These are phyloP conservation scores for Periophthalmus magnuspinnatus DNA, from an alignment of 2,797 vertebrate genomes.

Conservation along the genomic window DNA sequence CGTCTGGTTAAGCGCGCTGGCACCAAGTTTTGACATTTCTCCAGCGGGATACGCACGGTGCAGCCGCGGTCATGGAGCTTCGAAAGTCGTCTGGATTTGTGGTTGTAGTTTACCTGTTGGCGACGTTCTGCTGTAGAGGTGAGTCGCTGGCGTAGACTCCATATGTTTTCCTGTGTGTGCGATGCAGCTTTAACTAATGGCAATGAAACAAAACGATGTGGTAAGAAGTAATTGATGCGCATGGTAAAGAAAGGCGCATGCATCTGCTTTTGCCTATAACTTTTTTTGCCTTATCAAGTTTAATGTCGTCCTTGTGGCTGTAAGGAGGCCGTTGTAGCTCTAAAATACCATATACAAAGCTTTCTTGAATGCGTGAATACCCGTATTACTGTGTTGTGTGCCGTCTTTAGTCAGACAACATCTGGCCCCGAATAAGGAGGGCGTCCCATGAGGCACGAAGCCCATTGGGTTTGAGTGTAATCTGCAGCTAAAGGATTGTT, in stretches of 20 bases:
- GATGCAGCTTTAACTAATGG: background rate
- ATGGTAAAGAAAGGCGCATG: background rate
- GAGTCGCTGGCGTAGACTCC: constrained; percentile 39
- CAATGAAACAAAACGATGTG: background rate
- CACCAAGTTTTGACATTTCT: constrained; percentile 54
- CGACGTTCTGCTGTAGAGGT: constrained; percentile 76
- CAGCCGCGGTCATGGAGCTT: constrained; percentile 52
- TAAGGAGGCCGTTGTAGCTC: background rate
- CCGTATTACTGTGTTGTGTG: background rate
- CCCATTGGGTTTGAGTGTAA: constrained; percentile 41
- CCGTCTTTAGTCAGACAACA: constrained; percentile 40
- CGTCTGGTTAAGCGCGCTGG: constrained; percentile 23
- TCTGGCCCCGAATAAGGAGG: constrained; percentile 49
- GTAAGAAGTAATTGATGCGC: no score
- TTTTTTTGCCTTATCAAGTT: constrained; percentile 12
- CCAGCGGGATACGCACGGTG: constrained; percentile 27
- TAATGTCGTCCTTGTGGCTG: background rate
- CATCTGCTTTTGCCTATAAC: background rate
- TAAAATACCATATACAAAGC: background rate
- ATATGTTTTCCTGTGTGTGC: background rate
- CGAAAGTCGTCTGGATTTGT: constrained; percentile 56
- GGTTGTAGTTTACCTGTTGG: constrained; percentile 75
- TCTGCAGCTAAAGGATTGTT: constrained; percentile 42
- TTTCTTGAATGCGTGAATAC: background rate
- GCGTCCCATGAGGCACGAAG: constrained; percentile 37